Conservation (phyloP, 2,797 vertebrate species). For the Sebastes diaconus region DNA sequence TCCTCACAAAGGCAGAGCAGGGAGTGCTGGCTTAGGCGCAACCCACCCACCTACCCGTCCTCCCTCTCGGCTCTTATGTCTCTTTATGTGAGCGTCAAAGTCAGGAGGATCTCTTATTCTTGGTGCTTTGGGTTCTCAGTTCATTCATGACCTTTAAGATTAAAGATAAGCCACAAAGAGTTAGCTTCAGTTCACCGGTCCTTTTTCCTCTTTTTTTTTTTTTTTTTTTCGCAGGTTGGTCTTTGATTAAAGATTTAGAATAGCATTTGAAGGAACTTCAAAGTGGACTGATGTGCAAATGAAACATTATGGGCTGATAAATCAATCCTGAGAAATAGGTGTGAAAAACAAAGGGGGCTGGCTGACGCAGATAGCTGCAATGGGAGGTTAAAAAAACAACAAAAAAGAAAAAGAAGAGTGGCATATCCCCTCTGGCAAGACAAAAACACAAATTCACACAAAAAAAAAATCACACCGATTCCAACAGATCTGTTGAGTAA, state of each 20-base stretch:
- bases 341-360: slow-evolving; percentile 33
- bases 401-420: background rate
- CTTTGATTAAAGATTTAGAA: slow-evolving; percentile 67
- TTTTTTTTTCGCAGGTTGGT: slow-evolving; percentile 1
- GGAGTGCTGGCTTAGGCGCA: slow-evolving; percentile 26
- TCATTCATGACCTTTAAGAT: slow-evolving; percentile 74
- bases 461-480: background rate
- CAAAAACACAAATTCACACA: background rate
- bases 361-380: slow-evolving; percentile 23
- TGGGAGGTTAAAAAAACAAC: slow-evolving; percentile 15
- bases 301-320: slow-evolving; percentile 47
- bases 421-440: slow-evolving; percentile 7
- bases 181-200: slow-evolving; percentile 51
- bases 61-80: slow-evolving; percentile 48
- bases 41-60: background rate
- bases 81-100: slow-evolving; percentile 70
- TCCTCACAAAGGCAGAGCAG: slow-evolving; percentile 49
- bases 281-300: slow-evolving; percentile 55
- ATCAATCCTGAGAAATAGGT: slow-evolving; percentile 48
- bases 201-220: slow-evolving; percentile 15
- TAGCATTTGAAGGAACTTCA: slow-evolving; percentile 44
- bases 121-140: slow-evolving; percentile 52
- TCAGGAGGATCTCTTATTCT: slow-evolving; percentile 51
- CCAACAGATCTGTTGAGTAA: slow-evolving; percentile 32
- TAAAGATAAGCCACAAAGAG: slow-evolving; percentile 67